These are phyloP conservation scores for Caenorhabditis sulstoni DNA, from an alignment of 2,888 invertebrate species.

Conservation along the genomic window DNA sequence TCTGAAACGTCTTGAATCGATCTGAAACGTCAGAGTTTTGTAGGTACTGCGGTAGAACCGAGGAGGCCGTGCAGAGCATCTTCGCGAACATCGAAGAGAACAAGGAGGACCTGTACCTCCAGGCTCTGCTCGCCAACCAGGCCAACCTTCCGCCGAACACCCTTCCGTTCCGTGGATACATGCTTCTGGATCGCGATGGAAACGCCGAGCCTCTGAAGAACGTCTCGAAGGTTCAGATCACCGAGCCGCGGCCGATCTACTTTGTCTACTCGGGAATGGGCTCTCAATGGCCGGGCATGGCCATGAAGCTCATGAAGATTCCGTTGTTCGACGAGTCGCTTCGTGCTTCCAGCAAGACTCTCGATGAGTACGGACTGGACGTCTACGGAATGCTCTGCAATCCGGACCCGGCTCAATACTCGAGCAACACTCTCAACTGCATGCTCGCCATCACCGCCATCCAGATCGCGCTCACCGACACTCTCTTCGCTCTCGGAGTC, in stretches of 20 bases:
- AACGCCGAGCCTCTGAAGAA: constrained; percentile 68
- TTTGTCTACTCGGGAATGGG: constrained; percentile 98
- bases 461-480: constrained; percentile 95
- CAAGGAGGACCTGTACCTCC: constrained; percentile 72
- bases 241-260: constrained; percentile 86
- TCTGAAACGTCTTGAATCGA: neutral
- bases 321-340: constrained; percentile 89
- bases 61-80: constrained; percentile 75
- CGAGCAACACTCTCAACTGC: constrained; percentile 88
- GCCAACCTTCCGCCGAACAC: constrained; percentile 86
- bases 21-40: constrained; percentile 3
- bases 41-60: constrained; percentile 88
- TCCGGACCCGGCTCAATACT: constrained; percentile 85
- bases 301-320: constrained; percentile 88
- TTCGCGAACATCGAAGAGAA: constrained; percentile 79
- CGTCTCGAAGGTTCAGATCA: constrained; percentile 77
- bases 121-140: constrained; percentile 76
- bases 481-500: constrained; percentile 87
- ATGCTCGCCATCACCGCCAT: constrained; percentile 96
- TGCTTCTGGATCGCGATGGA: constrained; percentile 85
- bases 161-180: constrained; percentile 87
- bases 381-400: constrained; percentile 88
- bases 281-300: constrained; percentile 98
- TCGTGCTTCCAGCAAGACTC: constrained; percentile 82
- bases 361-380: constrained; percentile 89